phyloP scores from a whole-genome alignment of 2,888 invertebrate genomes.

The Dynastes grantii region DNA sequence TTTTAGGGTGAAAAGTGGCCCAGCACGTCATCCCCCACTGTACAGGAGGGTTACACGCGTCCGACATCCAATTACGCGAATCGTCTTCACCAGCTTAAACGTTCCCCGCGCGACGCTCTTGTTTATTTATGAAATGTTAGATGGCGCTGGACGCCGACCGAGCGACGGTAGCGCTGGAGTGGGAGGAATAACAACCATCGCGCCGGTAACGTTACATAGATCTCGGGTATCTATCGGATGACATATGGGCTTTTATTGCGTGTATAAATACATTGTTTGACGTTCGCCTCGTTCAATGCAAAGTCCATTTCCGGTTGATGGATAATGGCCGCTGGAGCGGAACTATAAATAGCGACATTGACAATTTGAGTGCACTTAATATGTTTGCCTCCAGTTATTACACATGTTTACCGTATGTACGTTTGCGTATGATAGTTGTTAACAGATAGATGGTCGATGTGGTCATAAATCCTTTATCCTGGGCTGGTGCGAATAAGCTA shows the following conservation, averaged over 20 bases:
- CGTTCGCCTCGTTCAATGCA: background rate
- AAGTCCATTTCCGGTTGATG: constrained; percentile 1
- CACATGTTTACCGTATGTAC: background rate
- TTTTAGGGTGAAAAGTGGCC: constrained; percentile 24
- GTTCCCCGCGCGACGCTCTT: background rate
- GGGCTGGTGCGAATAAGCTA: too few species aligned
- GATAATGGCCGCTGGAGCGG: background rate
- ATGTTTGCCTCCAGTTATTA: constrained; percentile 11
- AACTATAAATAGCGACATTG: constrained; percentile 13
- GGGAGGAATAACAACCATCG: constrained; percentile 1
- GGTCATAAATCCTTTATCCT: too few species aligned
- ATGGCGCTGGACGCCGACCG: background rate
- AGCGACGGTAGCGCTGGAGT: background rate
- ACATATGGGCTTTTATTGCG: constrained; percentile 21
- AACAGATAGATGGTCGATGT: too few species aligned
- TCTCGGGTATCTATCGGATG: constrained; percentile 6
- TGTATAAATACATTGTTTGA: constrained; percentile 6
- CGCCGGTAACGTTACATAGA: constrained; percentile 10
- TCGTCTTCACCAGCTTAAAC: constrained; percentile 20
- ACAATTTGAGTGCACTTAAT: constrained; percentile 4
- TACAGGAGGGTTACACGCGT: background rate
- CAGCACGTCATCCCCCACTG: background rate
- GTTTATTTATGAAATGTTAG: constrained; percentile 14
- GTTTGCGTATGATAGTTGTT: background rate
- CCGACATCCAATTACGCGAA: constrained; percentile 24